Evolutionary conservation across 2,113 vertebrate genomes (phyloP).

Genomic region (Myanophis thanlyinensis): DNA sequence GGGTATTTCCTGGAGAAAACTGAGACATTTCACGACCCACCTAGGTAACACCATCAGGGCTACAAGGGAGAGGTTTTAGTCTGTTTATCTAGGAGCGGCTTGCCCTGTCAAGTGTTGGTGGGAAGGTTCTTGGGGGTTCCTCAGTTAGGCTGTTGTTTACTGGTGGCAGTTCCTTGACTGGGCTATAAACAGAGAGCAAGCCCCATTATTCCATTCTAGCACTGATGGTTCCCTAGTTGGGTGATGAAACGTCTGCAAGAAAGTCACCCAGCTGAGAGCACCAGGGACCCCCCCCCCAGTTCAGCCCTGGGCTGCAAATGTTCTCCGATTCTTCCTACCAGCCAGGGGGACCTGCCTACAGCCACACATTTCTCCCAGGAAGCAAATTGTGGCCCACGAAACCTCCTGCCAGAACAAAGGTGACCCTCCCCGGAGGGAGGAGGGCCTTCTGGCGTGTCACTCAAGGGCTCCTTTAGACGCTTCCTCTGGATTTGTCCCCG

Average conservation of each 20-base stretch:
- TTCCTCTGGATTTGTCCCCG: background rate
- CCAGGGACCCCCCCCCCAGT: background rate
- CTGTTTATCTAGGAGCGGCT: no score
- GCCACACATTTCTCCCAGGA: background rate
- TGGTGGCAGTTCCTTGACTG: background rate
- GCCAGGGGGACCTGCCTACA: background rate
- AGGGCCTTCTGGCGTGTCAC: no score
- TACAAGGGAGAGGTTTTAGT: background rate
- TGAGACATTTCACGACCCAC: background rate
- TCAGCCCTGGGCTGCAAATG: background rate
- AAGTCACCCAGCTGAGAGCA: background rate
- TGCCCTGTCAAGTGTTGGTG: background rate
- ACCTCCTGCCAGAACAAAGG: background rate
- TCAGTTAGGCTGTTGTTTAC: background rate
- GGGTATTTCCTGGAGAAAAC: background rate
- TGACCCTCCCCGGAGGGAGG: background rate
- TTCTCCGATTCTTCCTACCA: background rate
- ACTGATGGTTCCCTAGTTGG: no score
- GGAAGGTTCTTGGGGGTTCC: background rate
- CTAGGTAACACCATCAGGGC: background rate
- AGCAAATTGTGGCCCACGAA: background rate
- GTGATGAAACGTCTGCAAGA: no score
- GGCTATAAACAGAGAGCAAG: background rate
- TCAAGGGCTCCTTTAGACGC: background rate
- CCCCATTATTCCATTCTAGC: no score